Conservation (phyloP, 2,113 vertebrate genomes). For the Toxotes jaculatrix region DNA sequence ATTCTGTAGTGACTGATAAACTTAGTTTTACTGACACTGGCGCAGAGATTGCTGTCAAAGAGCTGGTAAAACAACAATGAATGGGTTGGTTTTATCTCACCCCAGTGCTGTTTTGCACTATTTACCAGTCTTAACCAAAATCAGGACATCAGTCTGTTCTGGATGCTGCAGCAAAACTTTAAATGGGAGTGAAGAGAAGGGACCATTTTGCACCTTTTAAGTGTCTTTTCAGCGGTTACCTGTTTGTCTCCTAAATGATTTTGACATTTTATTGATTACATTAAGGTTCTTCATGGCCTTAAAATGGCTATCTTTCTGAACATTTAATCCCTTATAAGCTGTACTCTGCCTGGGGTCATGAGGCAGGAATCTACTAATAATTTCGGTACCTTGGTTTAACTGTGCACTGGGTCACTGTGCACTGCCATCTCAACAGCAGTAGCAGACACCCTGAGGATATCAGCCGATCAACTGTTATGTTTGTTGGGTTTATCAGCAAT, state of each 20-base stretch:
- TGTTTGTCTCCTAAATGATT: slow-evolving; percentile 22
- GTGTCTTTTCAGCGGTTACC: slow-evolving; percentile 13
- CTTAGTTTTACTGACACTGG: neutral
- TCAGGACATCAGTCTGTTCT: neutral
- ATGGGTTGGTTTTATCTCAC: too few relatives aligned
- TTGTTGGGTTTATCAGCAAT: slow-evolving; percentile 35
- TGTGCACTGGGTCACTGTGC: neutral
- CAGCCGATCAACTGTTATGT: slow-evolving; percentile 10
- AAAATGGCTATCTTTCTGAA: slow-evolving; percentile 17
- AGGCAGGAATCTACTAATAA: slow-evolving; percentile 7
- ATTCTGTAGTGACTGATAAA: neutral
- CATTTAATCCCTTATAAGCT: slow-evolving; percentile 30
- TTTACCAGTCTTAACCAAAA: neutral
- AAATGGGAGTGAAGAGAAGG: neutral
- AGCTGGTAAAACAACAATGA: too few relatives aligned
- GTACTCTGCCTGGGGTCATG: slow-evolving; percentile 1
- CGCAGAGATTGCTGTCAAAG: too few relatives aligned
- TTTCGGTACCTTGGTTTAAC: slow-evolving; percentile 31
- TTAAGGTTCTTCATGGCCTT: neutral
- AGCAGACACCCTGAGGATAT: slow-evolving; percentile 18
- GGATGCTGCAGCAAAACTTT: neutral
- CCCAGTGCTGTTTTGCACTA: too few relatives aligned
- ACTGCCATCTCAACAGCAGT: neutral
- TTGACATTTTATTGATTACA: slow-evolving; percentile 34
- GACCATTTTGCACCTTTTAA: neutral